These are phyloP conservation scores for Paguma larvata DNA, from an alignment of 2,797 vertebrate species.

Conservation along the genomic window DNA sequence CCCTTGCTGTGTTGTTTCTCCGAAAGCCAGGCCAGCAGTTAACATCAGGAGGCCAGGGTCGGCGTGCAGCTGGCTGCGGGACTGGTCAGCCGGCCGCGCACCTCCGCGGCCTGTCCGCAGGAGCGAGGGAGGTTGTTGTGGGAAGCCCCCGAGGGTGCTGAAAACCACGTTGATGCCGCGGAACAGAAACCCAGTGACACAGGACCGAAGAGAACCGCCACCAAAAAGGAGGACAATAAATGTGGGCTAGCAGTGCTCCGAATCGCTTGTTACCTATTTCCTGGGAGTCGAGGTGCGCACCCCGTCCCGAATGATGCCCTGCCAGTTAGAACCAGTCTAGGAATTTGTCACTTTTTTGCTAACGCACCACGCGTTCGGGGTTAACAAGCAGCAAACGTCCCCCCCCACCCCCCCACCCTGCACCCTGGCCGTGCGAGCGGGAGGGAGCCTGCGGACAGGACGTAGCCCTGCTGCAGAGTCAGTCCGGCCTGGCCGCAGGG, in stretches of 20 bases:
- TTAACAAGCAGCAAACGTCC: no score
- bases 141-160: neutral
- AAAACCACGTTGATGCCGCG: neutral
- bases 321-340: slow-evolving; percentile 1
- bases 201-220: neutral
- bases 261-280: neutral
- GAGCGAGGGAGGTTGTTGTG: neutral
- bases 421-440: no score
- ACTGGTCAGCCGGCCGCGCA: no score
- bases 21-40: neutral
- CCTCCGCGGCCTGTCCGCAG: neutral
- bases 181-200: neutral
- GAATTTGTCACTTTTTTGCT: neutral
- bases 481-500: no score
- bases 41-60: neutral
- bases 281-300: neutral
- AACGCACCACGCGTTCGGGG: neutral
- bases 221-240: neutral
- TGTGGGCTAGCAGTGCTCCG: neutral
- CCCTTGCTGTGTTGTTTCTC: neutral
- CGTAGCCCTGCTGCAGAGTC: no score
- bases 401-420: no score
- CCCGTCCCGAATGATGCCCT: neutral
- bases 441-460: no score
- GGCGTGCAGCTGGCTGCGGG: no score